Base-by-base conservation (phyloP, 2,113 vertebrate genomes). In the Salvelinus alpinus region DNA sequence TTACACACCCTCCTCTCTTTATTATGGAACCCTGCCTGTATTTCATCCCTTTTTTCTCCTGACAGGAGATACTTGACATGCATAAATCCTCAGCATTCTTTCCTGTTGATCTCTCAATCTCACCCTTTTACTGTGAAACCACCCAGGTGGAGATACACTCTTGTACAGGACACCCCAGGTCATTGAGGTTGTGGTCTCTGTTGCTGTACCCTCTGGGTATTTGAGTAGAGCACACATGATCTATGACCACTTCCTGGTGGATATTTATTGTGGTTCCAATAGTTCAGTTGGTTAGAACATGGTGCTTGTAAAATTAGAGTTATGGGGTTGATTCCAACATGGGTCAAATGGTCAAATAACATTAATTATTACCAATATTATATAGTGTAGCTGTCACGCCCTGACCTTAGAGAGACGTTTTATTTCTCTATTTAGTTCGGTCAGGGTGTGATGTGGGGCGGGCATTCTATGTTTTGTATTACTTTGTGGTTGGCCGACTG, bases 21-120 rank as follows among this genome's bases (percentile, higher is more conserved):
- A 82, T 84, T 81, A 76, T 74, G 75, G 69, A 85, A 78, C 79
- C 75, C 76, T 38, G 82, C 66, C 84, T 77, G 72, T 86, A 88
- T 73, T 84, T 89, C 77, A 70, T 82, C 78, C 68, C 7, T 22
- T 62, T 24, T 13, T 0, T 64, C 1, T 71, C 81, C 48, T 86
- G 85, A 90, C 86, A 88, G 83, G 73, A 82, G 25, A 87, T 85
- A 83, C 70, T 73, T 82, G 78, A 88, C 79, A 69, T 66, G 54
- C 76, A 80, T 80, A 80, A 86, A 84, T 81, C 82, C 78, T 84
- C 47, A 72, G 62, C 83, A 76, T 86, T 88, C 82, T 66, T 82
- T 72, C 38, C 38, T 71, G 74, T 29, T 60, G 71, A 71, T 83
- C 76, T 81, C 79, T 75, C 84, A 75, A 78, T 64, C 22, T 44